Base-by-base conservation (phyloP, 2,888 invertebrate species). In the Mimachlamys varia region DNA sequence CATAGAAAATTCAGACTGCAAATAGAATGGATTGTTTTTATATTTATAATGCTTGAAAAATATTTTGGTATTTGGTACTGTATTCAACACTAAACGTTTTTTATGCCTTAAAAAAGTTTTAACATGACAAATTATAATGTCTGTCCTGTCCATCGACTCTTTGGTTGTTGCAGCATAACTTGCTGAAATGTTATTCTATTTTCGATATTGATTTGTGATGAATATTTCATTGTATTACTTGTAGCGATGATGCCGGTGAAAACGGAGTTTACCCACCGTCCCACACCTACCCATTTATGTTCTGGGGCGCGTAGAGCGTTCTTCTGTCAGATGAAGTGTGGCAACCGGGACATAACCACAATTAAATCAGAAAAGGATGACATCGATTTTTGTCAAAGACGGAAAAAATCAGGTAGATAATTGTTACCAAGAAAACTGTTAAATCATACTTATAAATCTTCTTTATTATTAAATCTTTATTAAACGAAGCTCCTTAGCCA, bases 281-380 rank as follows among this genome's bases (percentile, higher is more conserved):
- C 93, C 55, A 76, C 76, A 76, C 97, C 98, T 13, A 98, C 98
- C 0, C 97, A 98, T 49, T 97, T 99, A 17, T 98, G 98, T 96
- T 98, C 99, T 0, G 99, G 99, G 10, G 98, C 99, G 0, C 97
- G 99, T 4, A 97, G 99, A 62, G 99, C 99, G 0, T 99, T 99
- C 97, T 98, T 98, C 97, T 99, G 99, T 96, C 98, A 99, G 92
- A 99, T 99, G 98, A 99, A 99, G 96, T 98, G 98, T 95, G 98
- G 94, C 4, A 93, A 89, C 88, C 94, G 94, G 44, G 93, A 93
- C 53, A 50, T 88, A 15, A 89, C 92, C 12, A 91, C 92, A 53
- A 87, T 94, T 1, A 94, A 94, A 89, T 89, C 92, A 33, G 94
- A 93, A 87, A 93, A 93, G 88, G 94, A 94, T 37, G 94, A 95